phyloP scores from a whole-genome alignment of 1,140 invertebrate genomes.

The Drosophila obscura region DNA sequence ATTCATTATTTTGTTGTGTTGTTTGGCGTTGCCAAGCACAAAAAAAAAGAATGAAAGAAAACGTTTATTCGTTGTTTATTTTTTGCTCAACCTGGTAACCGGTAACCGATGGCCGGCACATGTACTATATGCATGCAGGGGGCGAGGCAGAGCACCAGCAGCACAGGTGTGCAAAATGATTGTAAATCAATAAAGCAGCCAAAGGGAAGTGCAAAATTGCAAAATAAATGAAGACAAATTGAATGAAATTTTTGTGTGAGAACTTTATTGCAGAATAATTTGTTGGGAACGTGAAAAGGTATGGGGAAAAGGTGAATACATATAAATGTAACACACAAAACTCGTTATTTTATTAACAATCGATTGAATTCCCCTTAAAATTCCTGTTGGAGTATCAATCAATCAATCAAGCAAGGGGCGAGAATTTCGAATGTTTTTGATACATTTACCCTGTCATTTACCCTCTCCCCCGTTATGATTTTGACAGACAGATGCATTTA shows the following conservation, averaged over 20 bases:
- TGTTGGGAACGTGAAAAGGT: constrained; percentile 20
- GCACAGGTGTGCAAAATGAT: constrained; percentile 70
- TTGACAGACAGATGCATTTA: too few relatives aligned
- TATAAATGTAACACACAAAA: constrained; percentile 1
- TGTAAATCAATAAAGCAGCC: constrained; percentile 61
- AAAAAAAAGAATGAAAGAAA: constrained; percentile 31
- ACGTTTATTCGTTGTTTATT: constrained; percentile 46
- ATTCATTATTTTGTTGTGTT: constrained; percentile 10
- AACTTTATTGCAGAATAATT: constrained; percentile 13
- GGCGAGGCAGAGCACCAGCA: constrained; percentile 12
- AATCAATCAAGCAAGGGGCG: too few relatives aligned
- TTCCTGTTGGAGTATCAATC: too few relatives aligned
- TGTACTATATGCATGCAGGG: neutral
- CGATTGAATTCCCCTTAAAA: too few relatives aligned
- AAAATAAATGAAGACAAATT: constrained; percentile 65
- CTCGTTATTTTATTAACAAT: too few relatives aligned
- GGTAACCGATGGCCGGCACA: constrained; percentile 18
- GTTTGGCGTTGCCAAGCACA: constrained; percentile 60
- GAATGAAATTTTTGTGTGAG: constrained; percentile 27
- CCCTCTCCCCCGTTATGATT: too few relatives aligned
- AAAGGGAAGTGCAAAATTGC: constrained; percentile 47
- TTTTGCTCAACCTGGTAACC: constrained; percentile 45
- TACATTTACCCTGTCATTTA: too few relatives aligned
- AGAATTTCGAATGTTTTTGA: too few relatives aligned
- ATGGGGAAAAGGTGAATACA: constrained; percentile 1